phyloP scores from a whole-genome alignment of 2,888 invertebrate genomes.

The Phytoseiulus persimilis region DNA sequence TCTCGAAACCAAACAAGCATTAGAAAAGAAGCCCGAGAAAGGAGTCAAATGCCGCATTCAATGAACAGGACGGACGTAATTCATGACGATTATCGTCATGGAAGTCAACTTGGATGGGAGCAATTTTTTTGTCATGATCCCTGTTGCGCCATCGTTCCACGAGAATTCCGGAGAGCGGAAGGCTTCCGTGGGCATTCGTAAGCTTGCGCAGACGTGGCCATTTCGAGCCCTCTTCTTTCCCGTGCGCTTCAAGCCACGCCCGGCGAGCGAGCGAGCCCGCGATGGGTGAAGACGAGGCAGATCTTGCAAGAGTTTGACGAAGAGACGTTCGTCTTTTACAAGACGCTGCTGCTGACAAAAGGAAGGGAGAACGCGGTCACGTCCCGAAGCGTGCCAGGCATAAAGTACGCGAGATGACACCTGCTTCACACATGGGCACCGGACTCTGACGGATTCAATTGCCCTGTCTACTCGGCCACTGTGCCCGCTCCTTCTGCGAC shows the following conservation, averaged over 20 bases:
- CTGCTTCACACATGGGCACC: constrained; percentile 5
- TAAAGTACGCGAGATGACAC: constrained; percentile 5
- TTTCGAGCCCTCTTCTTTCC: neutral
- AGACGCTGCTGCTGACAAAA: constrained; percentile 5
- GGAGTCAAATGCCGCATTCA: too few species aligned
- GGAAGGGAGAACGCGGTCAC: neutral
- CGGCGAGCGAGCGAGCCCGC: neutral
- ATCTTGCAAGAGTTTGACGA: neutral
- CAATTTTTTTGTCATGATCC: too few species aligned
- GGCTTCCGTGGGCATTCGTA: neutral
- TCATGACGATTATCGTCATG: too few species aligned
- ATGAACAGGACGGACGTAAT: too few species aligned
- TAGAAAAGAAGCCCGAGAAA: too few species aligned
- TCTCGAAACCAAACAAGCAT: too few species aligned
- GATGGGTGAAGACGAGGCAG: neutral
- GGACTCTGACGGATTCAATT: constrained; percentile 5
- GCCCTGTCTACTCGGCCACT: neutral
- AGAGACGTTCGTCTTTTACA: neutral
- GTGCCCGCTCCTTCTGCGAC: neutral
- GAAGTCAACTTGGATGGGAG: too few species aligned
- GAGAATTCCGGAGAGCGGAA: neutral
- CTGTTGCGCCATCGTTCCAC: neutral
- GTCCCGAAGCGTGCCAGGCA: neutral
- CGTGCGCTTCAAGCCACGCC: neutral
- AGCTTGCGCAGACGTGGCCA: neutral